A percentile compares a stretch with the other conserved stretches of the same genome.
Conservation (phyloP, 2,888 invertebrate genomes). For the Drosophila fungiperda region DNA sequence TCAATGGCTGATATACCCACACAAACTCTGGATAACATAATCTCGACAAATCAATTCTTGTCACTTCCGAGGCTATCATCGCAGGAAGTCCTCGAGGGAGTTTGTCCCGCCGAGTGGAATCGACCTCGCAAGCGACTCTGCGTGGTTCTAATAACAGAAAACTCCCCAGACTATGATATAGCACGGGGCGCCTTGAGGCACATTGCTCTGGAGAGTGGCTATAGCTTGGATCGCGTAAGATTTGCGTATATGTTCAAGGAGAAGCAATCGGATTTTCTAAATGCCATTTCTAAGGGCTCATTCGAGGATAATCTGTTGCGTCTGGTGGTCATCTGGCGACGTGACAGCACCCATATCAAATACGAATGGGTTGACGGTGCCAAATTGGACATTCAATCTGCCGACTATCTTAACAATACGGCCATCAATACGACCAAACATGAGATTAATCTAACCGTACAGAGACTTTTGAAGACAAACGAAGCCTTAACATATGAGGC, state of each 20-base stretch:
- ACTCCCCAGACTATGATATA: constrained; percentile 85
- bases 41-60: constrained; percentile 95
- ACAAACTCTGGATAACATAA: constrained; percentile 93
- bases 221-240: constrained; percentile 89
- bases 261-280: constrained; percentile 92
- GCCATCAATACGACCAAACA: constrained; percentile 90
- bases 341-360: constrained; percentile 93
- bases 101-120: constrained; percentile 96
- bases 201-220: constrained; percentile 89
- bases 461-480: constrained; percentile 89
- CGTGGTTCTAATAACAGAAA: constrained; percentile 92
- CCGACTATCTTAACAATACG: constrained; percentile 84
- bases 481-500: constrained; percentile 92
- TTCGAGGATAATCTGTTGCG: constrained; percentile 89
- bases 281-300: constrained; percentile 86
- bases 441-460: constrained; percentile 90
- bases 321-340: constrained; percentile 95
- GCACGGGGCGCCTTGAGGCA: constrained; percentile 89
- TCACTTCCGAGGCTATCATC: constrained; percentile 95
- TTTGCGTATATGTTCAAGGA: constrained; percentile 94
- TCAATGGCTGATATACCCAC: constrained; percentile 96
- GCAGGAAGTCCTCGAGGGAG: constrained; percentile 89
- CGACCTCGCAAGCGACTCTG: constrained; percentile 90
- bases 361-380: constrained; percentile 92
- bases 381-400: constrained; percentile 79